Percentiles rank a stretch among this genome's conserved stretches.
Evolutionary conservation across 2,113 vertebrate species (phyloP).

Genomic region (Neoarius graeffei): DNA sequence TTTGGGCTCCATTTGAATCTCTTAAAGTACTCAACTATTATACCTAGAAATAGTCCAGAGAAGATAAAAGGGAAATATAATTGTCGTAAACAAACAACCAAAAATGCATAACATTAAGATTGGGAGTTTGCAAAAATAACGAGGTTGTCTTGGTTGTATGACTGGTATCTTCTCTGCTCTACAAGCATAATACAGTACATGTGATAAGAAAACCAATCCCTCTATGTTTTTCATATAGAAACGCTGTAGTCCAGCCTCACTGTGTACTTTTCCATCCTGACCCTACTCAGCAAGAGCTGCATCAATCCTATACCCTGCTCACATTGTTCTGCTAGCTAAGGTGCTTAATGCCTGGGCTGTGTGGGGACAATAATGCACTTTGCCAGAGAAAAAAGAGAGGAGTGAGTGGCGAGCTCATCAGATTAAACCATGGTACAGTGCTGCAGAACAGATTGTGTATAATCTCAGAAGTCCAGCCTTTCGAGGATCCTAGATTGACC

Average conservation of each 20-base stretch:
- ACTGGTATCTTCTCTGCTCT: not conserved
- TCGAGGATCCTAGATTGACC: conserved; percentile 53
- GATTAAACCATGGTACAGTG: conserved; percentile 46
- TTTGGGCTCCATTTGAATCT: not conserved
- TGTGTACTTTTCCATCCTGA: conserved; percentile 31
- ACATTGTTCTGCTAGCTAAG: conserved; percentile 35
- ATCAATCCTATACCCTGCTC: conserved; percentile 29
- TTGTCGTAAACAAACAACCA: no score
- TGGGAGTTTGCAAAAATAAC: not conserved
- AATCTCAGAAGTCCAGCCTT: conserved; percentile 63
- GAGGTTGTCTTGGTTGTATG: not conserved
- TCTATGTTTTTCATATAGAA: conserved; percentile 1
- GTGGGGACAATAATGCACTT: conserved; percentile 52
- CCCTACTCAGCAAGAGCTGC: conserved; percentile 21
- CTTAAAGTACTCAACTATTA: not conserved
- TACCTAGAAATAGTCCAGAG: not conserved
- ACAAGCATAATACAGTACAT: not conserved
- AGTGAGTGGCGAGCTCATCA: conserved; percentile 39
- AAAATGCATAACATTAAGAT: not conserved
- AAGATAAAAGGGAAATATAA: not conserved
- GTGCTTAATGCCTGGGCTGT: conserved; percentile 39
- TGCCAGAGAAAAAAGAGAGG: conserved; percentile 29
- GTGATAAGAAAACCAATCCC: not conserved
- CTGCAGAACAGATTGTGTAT: conserved; percentile 60
- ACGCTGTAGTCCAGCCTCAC: conserved; percentile 7